Conservation (phyloP, 2,113 vertebrate species). For the Petrocephalus zakoni region DNA sequence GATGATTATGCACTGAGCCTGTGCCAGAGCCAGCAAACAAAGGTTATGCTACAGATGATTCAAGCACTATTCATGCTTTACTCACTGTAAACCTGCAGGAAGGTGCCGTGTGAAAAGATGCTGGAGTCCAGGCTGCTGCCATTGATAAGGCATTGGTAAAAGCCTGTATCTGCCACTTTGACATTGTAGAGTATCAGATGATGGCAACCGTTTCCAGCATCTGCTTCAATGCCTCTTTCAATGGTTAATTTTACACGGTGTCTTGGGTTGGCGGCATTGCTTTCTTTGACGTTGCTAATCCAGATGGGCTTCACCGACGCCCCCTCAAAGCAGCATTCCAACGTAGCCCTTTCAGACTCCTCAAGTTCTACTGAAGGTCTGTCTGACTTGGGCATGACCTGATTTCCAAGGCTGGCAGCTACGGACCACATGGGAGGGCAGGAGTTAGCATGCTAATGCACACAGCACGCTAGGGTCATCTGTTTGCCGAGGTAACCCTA, state of each 20-base stretch:
- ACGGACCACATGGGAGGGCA: slow-evolving; percentile 13
- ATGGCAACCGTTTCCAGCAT: slow-evolving; percentile 19
- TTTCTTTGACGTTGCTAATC: not conserved
- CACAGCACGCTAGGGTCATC: not conserved
- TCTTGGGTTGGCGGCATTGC: rapidly evolving
- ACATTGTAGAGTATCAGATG: not conserved
- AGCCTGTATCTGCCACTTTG: slow-evolving; percentile 30
- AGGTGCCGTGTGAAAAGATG: slow-evolving; percentile 49
- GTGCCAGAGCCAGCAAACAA: no score
- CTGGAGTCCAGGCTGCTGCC: rapidly evolving
- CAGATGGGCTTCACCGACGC: rapidly evolving
- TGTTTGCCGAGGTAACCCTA: not conserved
- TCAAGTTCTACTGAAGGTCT: slow-evolving; percentile 18
- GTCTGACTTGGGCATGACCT: slow-evolving; percentile 32
- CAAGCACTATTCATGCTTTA: slow-evolving; percentile 7
- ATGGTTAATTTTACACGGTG: rapidly evolving
- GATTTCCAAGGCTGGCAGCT: slow-evolving; percentile 26
- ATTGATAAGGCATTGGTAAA: slow-evolving; percentile 48
- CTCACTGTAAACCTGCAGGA: slow-evolving; percentile 62
- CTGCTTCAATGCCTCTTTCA: no score
- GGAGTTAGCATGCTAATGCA: not conserved
- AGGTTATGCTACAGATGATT: no score
- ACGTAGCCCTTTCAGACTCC: rapidly evolving
- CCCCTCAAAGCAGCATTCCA: slow-evolving; percentile 45
- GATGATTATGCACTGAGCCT: no score